phyloP scores from a whole-genome alignment of 2,888 invertebrate genomes.

The Arrhopalites spinosus region DNA sequence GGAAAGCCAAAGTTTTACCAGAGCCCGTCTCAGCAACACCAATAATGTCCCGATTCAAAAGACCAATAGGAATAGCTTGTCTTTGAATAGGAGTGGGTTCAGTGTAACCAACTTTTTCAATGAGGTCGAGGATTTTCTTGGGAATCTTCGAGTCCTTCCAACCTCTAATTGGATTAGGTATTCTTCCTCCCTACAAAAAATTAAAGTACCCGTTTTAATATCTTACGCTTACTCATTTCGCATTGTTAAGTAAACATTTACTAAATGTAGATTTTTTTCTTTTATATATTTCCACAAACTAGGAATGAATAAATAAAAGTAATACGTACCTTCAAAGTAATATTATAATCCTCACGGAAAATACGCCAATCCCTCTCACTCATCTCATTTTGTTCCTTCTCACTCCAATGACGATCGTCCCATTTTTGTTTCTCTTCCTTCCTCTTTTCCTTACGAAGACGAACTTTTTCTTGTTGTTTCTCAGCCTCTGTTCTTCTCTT shows the following conservation, averaged over 20 bases:
- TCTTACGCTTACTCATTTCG: too few relatives aligned
- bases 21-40: constrained; percentile 99
- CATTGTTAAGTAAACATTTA: too few relatives aligned
- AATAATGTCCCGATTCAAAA: constrained; percentile 86
- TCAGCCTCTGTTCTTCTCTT: constrained; percentile 94
- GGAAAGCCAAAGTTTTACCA: constrained; percentile 97
- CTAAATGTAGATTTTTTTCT: too few relatives aligned
- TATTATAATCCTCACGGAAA: constrained; percentile 98
- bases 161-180: constrained; percentile 91
- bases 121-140: constrained; percentile 87
- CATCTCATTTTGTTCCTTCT: constrained; percentile 93
- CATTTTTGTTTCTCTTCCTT: constrained; percentile 98
- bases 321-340: constrained; percentile 98
- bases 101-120: constrained; percentile 92
- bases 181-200: constrained; percentile 92
- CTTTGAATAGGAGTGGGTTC: constrained; percentile 99
- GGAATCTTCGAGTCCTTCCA: constrained; percentile 95
- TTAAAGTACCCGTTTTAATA: too few relatives aligned
- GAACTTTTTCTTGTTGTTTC: constrained; percentile 92
- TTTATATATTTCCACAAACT: too few relatives aligned
- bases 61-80: constrained; percentile 98
- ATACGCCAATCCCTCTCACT: constrained; percentile 99
- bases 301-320: too few relatives aligned
- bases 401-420: constrained; percentile 99
- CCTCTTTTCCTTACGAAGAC: constrained; percentile 87